These are phyloP conservation scores for Yponomeuta sedellus DNA, from an alignment of 2,888 invertebrate genomes.

Conservation along the genomic window DNA sequence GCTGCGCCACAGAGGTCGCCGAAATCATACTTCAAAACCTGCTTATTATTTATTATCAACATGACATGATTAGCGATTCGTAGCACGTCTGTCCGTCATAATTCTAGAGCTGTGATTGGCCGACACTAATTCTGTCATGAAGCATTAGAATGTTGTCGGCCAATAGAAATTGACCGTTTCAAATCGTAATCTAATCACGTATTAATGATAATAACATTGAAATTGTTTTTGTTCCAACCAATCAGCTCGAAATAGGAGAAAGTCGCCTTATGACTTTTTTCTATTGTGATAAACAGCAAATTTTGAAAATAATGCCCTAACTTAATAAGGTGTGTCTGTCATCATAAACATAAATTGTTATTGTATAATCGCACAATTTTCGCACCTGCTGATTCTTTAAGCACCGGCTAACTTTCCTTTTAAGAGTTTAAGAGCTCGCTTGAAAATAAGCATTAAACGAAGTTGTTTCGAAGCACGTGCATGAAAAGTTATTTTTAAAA, in stretches of 20 bases:
- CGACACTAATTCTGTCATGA: background rate
- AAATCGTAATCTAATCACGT: slow-evolving; percentile 10
- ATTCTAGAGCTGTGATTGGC: slow-evolving; percentile 4
- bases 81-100: background rate
- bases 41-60: background rate
- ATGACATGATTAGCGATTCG: background rate
- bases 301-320: too few relatives aligned
- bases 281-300: background rate
- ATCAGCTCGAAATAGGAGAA: background rate
- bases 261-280: background rate
- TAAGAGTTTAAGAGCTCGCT: too few relatives aligned
- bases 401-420: too few relatives aligned
- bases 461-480: too few relatives aligned
- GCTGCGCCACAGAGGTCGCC: too few relatives aligned
- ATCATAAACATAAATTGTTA: too few relatives aligned
- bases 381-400: too few relatives aligned
- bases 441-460: too few relatives aligned
- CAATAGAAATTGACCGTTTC: background rate
- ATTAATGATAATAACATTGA: background rate
- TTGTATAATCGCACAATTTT: too few relatives aligned
- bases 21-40: too few relatives aligned
- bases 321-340: too few relatives aligned
- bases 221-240: background rate
- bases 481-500: too few relatives aligned
- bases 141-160: background rate